Evolutionary conservation across 1,140 invertebrate genomes (phyloP).

Genomic region (Musca vetustissima): DNA sequence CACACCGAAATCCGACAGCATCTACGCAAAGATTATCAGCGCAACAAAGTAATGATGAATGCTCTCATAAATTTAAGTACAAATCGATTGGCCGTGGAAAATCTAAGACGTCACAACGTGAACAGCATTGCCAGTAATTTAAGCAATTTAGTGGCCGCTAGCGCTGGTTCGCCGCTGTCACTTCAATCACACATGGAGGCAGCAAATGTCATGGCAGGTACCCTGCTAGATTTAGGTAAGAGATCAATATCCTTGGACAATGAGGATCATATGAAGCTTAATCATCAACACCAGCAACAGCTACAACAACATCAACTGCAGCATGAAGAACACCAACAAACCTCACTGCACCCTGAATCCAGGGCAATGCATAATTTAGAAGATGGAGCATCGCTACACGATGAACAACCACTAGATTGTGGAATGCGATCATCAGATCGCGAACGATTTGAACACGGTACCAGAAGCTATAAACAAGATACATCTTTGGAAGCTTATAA

Average conservation of each 20-base stretch:
- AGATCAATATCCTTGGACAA: not conserved
- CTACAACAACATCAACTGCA: conserved; percentile 4
- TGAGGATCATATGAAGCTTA: not conserved
- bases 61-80: conserved; percentile 46
- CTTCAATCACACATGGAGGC: conserved; percentile 32
- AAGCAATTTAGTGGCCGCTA: conserved; percentile 25
- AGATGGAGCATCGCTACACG: not conserved
- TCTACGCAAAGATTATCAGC: conserved; percentile 54
- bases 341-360: no score
- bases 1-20: conserved; percentile 55
- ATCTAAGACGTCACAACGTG: conserved; percentile 35
- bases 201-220: not conserved
- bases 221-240: conserved; percentile 1
- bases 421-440: conserved; percentile 28
- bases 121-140: conserved; percentile 28
- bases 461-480: not conserved
- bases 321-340: not conserved
- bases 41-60: conserved; percentile 55
- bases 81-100: conserved; percentile 32
- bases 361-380: not conserved
- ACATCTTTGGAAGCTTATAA: not conserved
- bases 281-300: conserved; percentile 2
- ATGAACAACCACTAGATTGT: conserved; percentile 35
- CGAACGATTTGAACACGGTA: not conserved
- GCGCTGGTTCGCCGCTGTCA: conserved; percentile 19